Evolutionary conservation across 2,113 vertebrate species (phyloP), one percentile per base, ranked within the genome.

Genomic region (Clarias gariepinus): DNA sequence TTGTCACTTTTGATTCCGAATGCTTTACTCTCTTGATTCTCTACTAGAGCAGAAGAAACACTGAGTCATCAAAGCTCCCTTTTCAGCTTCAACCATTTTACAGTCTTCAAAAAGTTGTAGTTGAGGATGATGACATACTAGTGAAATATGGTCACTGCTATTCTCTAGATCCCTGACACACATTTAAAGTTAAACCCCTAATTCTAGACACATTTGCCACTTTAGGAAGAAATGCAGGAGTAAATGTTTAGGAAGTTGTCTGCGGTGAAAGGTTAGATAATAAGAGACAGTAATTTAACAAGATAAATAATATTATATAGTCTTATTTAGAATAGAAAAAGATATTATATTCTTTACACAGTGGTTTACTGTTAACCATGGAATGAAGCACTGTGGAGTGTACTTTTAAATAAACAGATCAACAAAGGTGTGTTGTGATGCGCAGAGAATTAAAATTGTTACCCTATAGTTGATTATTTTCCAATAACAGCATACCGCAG

Each of bases 111-210:
- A 13, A 84, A 10, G 25, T 33, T 78, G 61, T 78, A 52, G 80
- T 73, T 61, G 76, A 66, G 83, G 68, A 82, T 82, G 68, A 82
- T 86, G 85, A 86, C 85, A 86, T 63, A 55, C 36, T 74, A 18
- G 36, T 36, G 85, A 64, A 86, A 76, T 28, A n/a, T 2, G 41
- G 36, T 18, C 66, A 28, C 25, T 64, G 61, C 18, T 19, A 82
- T 82, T 82, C 57, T 74, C 41, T 15, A 69, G 33, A 71, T 68
- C 66, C 41, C 47, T 36, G 28, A 68, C 7, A 78, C 52, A 57
- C 52, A 68, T 80, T 23, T 4, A 33, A 79, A 85, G 41, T 4
- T 25, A 79, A 85, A 41, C 28, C 74, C 68, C 30, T 55, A 78
- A n/a, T 55, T 23, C 11, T 8, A 63, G 1, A 66, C 41, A 78